phyloP scores from a whole-genome alignment of 2,888 invertebrate genomes.

The Himalopsyche anomala region DNA sequence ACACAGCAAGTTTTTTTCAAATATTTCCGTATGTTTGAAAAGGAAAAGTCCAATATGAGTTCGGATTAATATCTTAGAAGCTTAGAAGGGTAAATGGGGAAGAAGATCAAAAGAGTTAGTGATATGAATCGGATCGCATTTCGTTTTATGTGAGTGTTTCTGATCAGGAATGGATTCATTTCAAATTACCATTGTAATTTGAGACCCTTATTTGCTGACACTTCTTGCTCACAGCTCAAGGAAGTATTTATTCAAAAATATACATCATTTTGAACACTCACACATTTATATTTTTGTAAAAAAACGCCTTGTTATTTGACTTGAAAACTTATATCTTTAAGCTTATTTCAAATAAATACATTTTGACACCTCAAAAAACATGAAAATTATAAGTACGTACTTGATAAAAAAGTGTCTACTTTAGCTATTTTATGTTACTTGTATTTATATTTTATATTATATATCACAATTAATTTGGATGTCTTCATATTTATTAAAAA shows the following conservation, averaged over 20 bases:
- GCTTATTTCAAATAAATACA: no score
- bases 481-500: no score
- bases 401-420: no score
- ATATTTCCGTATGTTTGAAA: not conserved
- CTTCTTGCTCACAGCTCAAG: not conserved
- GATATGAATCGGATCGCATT: conserved; percentile 22
- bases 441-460: no score
- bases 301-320: not conserved
- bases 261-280: not conserved
- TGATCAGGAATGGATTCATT: conserved; percentile 16
- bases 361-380: no score
- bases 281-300: not conserved
- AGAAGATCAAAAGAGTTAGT: not conserved
- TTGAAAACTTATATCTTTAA: not conserved
- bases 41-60: not conserved
- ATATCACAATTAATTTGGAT: no score
- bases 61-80: not conserved
- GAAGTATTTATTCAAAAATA: not conserved
- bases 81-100: not conserved
- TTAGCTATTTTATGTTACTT: no score
- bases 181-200: conserved; percentile 5
- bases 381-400: no score
- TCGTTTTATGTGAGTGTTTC: conserved; percentile 9
- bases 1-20: no score
- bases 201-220: not conserved